These are phyloP conservation scores for Rhagoletis zephyria DNA, from an alignment of 1,140 invertebrate species.

Conservation along the genomic window DNA sequence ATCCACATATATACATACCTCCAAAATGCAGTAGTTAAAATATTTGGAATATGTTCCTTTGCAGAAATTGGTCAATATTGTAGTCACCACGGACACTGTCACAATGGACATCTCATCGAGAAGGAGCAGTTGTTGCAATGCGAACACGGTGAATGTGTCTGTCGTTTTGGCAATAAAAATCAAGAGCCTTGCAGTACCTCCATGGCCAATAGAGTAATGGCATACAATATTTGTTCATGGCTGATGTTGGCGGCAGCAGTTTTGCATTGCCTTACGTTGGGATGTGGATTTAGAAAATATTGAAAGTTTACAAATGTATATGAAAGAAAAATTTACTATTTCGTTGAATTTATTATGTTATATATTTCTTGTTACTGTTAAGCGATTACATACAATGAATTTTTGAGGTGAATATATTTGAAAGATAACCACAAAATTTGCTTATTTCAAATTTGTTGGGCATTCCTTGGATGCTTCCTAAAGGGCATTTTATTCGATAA, in stretches of 20 bases:
- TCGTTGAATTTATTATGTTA: background rate
- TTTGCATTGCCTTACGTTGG: background rate
- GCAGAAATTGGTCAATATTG: slow-evolving; percentile 11
- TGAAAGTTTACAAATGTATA: background rate
- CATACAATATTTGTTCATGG: slow-evolving; percentile 6
- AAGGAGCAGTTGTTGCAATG: slow-evolving; percentile 18
- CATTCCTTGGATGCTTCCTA: no score
- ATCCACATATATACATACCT: background rate
- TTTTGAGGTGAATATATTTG: no score
- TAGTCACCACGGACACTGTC: background rate
- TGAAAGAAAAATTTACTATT: background rate
- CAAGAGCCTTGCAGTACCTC: background rate
- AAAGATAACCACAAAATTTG: no score
- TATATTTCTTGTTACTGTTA: background rate
- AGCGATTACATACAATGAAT: no score
- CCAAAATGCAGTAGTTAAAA: no score
- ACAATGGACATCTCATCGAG: background rate
- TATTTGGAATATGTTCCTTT: no score
- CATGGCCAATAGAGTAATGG: slow-evolving; percentile 34
- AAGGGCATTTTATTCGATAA: no score
- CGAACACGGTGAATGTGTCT: slow-evolving; percentile 18
- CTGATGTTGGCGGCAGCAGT: slow-evolving; percentile 23
- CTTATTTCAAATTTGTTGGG: no score
- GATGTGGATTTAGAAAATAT: background rate
- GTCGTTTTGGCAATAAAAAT: slow-evolving; percentile 2